These are phyloP conservation scores for Caenorhabditis sp. DNA, from an alignment of 2,888 invertebrate genomes.

Conservation along the genomic window DNA sequence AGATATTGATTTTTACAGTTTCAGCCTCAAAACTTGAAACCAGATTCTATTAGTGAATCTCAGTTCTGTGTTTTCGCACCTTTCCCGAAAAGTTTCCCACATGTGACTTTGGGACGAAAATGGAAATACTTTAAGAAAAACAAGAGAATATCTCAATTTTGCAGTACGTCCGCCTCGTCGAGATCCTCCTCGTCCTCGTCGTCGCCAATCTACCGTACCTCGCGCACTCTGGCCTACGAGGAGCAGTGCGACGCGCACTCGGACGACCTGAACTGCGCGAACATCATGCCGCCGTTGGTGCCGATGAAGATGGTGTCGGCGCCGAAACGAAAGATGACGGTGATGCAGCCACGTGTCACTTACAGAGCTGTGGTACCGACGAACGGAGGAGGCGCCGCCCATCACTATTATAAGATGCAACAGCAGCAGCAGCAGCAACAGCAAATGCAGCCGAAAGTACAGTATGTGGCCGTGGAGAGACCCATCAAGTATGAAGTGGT, in stretches of 20 bases:
- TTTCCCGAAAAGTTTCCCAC: no score
- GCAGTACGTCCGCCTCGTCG: conserved; percentile 24
- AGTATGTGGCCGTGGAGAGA: conserved; percentile 38
- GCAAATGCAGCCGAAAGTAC: conserved; percentile 15
- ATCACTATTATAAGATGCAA: conserved; percentile 27
- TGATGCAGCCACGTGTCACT: conserved; percentile 12
- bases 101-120: no score
- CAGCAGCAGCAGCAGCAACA: conserved; percentile 17
- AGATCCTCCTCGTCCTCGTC: conserved; percentile 14
- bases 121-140: no score
- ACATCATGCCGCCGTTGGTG: conserved; percentile 55
- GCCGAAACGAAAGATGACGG: conserved; percentile 36
- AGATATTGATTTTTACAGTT: no score
- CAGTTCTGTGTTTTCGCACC: no score
- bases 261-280: conserved; percentile 43
- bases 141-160: no score
- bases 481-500: conserved; percentile 57
- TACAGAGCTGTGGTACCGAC: conserved; percentile 10
- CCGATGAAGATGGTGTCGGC: conserved; percentile 40
- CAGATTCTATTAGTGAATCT: no score
- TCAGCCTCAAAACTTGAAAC: no score
- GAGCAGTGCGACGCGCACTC: conserved; percentile 45
- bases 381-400: no score
- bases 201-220: conserved; percentile 44
- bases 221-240: conserved; percentile 47